These are phyloP conservation scores for Lemur catta DNA, from an alignment of 2,797 vertebrate species.

Conservation along the genomic window DNA sequence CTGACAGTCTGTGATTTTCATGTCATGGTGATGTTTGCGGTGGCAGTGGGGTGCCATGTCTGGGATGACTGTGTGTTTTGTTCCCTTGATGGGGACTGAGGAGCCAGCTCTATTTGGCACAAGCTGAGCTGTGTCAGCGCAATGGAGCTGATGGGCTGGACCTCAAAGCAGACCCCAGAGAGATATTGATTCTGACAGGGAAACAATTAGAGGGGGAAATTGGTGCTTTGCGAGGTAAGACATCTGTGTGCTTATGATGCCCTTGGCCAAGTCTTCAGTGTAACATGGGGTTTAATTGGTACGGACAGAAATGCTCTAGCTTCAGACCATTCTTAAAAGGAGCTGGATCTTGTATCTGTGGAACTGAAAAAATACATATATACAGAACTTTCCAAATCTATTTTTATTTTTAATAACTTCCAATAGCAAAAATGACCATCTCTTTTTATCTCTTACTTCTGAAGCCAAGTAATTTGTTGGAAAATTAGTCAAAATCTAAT, in stretches of 20 bases:
- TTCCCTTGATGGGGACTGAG: conserved; percentile 43
- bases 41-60: conserved; percentile 6
- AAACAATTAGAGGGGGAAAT: conserved; percentile 65
- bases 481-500: conserved; percentile 67
- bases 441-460: conserved; percentile 20
- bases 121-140: conserved; percentile 44
- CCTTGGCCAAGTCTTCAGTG: background rate
- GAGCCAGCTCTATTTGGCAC: conserved; percentile 28
- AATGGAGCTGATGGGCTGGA: conserved; percentile 8
- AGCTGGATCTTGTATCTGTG: background rate
- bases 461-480: conserved; percentile 39
- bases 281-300: background rate
- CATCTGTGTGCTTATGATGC: conserved; percentile 35
- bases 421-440: conserved; percentile 21
- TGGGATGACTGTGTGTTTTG: conserved; percentile 57
- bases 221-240: background rate
- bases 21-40: background rate
- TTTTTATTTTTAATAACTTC: conserved; percentile 44
- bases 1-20: conserved; percentile 51
- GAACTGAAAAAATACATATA: background rate
- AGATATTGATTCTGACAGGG: conserved; percentile 71
- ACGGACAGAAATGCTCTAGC: background rate
- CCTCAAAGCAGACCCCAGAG: conserved; percentile 53
- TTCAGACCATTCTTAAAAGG: background rate
- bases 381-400: background rate